These are phyloP conservation scores for Epirrhoe alternata DNA, from an alignment of 2,888 invertebrate species.

Conservation along the genomic window DNA sequence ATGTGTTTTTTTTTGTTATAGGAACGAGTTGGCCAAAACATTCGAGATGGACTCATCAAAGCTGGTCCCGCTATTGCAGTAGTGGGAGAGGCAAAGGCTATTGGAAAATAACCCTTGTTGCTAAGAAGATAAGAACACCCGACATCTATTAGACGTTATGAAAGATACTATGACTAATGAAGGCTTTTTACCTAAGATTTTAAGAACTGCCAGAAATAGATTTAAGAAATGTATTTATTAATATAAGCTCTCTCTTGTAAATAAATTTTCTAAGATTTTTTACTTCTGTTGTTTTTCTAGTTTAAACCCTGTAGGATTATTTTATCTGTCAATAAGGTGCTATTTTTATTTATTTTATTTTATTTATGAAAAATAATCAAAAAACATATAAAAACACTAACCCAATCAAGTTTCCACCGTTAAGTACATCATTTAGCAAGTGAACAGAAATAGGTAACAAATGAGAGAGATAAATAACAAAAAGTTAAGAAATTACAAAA, in stretches of 20 bases:
- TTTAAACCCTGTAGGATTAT: too few relatives aligned
- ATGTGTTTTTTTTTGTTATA: constrained; percentile 46
- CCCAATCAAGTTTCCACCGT: too few relatives aligned
- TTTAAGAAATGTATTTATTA: constrained; percentile 10
- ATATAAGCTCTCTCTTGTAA: not conserved
- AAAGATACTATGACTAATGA: too few relatives aligned
- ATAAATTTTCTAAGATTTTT: constrained; percentile 9
- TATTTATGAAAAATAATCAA: too few relatives aligned
- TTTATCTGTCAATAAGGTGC: too few relatives aligned
- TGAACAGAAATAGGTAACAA: too few relatives aligned
- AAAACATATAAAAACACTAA: too few relatives aligned
- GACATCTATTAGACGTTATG: not conserved
- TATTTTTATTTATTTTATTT: too few relatives aligned
- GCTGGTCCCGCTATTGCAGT: constrained; percentile 59
- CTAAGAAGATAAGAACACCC: not conserved
- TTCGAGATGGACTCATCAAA: constrained; percentile 59
- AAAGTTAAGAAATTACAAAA: too few relatives aligned
- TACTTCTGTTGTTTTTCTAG: constrained; percentile 8
- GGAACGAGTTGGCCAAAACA: constrained; percentile 56
- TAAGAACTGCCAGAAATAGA: not conserved
- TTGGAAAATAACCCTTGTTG: constrained; percentile 48
- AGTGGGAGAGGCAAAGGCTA: constrained; percentile 50
- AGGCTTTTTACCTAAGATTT: not conserved
- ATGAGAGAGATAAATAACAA: too few relatives aligned
- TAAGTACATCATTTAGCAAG: too few relatives aligned